Conservation (phyloP, 2,888 invertebrate genomes). For the Mesorhabditis sp. region DNA sequence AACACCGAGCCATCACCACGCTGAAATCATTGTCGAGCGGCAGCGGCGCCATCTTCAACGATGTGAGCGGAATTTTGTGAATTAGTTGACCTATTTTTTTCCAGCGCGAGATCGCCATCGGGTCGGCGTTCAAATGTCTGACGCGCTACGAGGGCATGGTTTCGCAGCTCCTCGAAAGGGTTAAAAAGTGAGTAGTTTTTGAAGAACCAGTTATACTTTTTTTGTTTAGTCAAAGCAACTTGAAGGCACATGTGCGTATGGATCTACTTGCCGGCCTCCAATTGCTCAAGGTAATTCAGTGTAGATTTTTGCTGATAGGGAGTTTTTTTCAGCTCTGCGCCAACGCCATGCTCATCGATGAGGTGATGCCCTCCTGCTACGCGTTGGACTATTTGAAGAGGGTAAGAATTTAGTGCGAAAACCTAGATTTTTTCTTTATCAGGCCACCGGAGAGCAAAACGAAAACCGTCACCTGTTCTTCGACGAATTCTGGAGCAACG, state of each 20-base stretch:
- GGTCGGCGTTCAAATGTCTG: background rate
- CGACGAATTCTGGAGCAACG: no score
- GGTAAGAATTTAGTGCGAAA: background rate
- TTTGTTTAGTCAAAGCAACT: background rate
- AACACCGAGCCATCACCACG: background rate
- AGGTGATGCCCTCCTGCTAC: conserved; percentile 21
- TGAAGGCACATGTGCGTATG: background rate
- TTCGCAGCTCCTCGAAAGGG: background rate
- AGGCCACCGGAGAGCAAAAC: no score
- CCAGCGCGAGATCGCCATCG: background rate
- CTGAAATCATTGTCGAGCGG: background rate
- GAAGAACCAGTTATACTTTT: background rate
- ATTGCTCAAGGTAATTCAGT: background rate
- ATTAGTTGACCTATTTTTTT: no score
- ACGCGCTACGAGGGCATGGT: conserved; percentile 4
- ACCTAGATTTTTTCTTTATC: background rate
- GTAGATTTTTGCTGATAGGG: no score
- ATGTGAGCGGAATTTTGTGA: no score
- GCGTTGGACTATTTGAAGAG: conserved; percentile 17
- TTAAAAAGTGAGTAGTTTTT: background rate
- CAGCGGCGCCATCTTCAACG: conserved; percentile 2
- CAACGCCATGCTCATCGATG: conserved; percentile 18
- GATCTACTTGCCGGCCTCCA: background rate
- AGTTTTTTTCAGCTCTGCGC: conserved; percentile 10
- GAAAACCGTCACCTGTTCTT: no score